Evolutionary conservation across 1,140 invertebrate species (phyloP).

Genomic region (Brachionus rotundiformis): DNA sequence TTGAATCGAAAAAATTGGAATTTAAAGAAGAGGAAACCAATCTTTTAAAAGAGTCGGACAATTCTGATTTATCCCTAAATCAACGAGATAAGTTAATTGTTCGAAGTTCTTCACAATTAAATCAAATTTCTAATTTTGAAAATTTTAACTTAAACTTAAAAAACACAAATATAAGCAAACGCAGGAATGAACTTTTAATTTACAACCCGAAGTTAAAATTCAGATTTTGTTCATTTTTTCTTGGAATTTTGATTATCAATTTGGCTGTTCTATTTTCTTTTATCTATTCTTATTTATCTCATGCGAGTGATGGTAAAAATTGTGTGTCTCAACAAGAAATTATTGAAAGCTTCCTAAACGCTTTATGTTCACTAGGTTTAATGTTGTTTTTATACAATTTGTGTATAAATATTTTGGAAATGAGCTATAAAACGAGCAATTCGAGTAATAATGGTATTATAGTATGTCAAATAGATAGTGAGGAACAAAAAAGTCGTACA

Average conservation of each 20-base stretch:
- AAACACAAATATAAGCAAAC: background rate
- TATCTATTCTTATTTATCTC: background rate
- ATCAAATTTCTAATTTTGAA: background rate
- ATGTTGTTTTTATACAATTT: background rate
- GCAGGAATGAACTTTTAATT: background rate
- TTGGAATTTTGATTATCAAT: background rate
- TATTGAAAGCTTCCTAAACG: background rate
- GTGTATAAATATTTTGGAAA: background rate
- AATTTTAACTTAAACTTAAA: background rate
- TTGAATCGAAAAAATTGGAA: background rate
- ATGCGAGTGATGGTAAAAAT: background rate
- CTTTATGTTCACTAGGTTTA: background rate
- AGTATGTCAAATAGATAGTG: conserved; percentile 10
- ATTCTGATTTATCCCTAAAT: conserved; percentile 16
- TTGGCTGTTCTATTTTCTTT: background rate
- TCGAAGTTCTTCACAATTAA: background rate
- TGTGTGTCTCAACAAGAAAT: background rate
- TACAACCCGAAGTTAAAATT: background rate
- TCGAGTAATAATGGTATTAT: background rate
- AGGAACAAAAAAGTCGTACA: background rate
- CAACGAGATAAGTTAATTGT: conserved; percentile 33
- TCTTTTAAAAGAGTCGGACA: conserved; percentile 1
- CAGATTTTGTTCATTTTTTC: background rate
- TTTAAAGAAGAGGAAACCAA: background rate
- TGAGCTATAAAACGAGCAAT: background rate